A percentile compares a stretch with the other conserved stretches of the same genome.
Evolutionary conservation across 2,113 vertebrate genomes (phyloP).

Genomic region (Hemibagrus wyckioides): DNA sequence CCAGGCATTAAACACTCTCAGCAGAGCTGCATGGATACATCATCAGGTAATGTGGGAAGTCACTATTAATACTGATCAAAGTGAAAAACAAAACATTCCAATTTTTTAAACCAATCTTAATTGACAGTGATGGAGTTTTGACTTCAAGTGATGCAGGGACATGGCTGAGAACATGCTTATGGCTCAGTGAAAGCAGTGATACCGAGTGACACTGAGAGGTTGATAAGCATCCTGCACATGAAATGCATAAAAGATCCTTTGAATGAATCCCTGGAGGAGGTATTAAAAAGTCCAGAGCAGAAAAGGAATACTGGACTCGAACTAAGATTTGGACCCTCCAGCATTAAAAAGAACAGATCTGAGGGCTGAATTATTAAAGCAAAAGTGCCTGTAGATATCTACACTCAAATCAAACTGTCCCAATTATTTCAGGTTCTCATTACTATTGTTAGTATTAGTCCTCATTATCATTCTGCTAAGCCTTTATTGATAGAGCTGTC

Average conservation of each 20-base stretch:
- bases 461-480: background rate
- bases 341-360: slow-evolving; percentile 1
- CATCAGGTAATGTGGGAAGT: slow-evolving; percentile 14
- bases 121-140: slow-evolving; percentile 51
- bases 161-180: slow-evolving; percentile 7
- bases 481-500: background rate
- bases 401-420: background rate
- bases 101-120: slow-evolving; percentile 23
- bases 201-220: slow-evolving; percentile 11
- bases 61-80: background rate
- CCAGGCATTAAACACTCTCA: slow-evolving; percentile 17
- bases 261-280: background rate
- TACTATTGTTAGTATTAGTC: background rate
- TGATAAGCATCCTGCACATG: background rate
- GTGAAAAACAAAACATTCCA: slow-evolving; percentile 43
- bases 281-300: background rate
- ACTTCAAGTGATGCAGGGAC: slow-evolving; percentile 11
- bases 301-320: background rate
- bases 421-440: slow-evolving; percentile 11
- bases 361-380: background rate
- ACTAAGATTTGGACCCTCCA: background rate
- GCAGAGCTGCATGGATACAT: slow-evolving; percentile 12
- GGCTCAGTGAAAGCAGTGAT: slow-evolving; percentile 27
- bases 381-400: background rate
- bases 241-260: background rate